These are phyloP conservation scores for Drosophila nasuta DNA, from an alignment of 1,140 invertebrate genomes.

Conservation along the genomic window DNA sequence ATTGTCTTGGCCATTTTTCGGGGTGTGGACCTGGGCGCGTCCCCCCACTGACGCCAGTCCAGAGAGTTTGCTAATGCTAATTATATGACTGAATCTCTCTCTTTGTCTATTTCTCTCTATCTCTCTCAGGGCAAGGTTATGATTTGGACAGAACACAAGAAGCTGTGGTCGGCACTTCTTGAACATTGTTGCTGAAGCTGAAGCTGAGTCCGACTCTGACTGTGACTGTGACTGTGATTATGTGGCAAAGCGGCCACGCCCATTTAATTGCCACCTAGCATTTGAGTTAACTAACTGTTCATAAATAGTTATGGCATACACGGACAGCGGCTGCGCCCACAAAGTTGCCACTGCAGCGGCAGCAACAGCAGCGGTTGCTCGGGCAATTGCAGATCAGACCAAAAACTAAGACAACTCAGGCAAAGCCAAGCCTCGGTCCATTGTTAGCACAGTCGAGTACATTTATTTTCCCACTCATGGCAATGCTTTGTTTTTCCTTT, in stretches of 20 bases:
- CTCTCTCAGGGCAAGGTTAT: conserved; percentile 46
- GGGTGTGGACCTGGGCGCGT: conserved; percentile 79
- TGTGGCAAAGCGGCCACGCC: conserved; percentile 58
- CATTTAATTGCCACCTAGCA: conserved; percentile 81
- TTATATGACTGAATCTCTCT: conserved; percentile 57
- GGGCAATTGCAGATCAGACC: conserved; percentile 49
- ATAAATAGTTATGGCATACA: conserved; percentile 84
- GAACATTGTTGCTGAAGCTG: conserved; percentile 12
- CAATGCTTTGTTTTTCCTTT: conserved; percentile 46
- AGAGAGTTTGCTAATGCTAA: conserved; percentile 72
- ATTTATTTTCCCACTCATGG: conserved; percentile 78
- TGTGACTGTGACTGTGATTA: conserved; percentile 23
- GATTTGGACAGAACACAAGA: conserved; percentile 45
- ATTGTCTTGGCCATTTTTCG: conserved; percentile 62
- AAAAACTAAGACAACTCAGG: conserved; percentile 14
- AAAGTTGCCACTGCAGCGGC: conserved; percentile 53
- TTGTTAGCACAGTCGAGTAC: conserved; percentile 65
- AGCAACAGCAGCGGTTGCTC: background rate
- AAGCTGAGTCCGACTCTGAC: conserved; percentile 2
- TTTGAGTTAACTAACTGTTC: conserved; percentile 83
- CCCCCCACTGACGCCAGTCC: conserved; percentile 18
- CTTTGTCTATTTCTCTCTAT: conserved; percentile 2
- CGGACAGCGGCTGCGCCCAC: conserved; percentile 75
- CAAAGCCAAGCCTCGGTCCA: conserved; percentile 37
- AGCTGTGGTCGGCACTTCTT: conserved; percentile 28